Evolutionary conservation across 2,888 invertebrate genomes (phyloP).

Genomic region (Trichopria drosophilae): DNA sequence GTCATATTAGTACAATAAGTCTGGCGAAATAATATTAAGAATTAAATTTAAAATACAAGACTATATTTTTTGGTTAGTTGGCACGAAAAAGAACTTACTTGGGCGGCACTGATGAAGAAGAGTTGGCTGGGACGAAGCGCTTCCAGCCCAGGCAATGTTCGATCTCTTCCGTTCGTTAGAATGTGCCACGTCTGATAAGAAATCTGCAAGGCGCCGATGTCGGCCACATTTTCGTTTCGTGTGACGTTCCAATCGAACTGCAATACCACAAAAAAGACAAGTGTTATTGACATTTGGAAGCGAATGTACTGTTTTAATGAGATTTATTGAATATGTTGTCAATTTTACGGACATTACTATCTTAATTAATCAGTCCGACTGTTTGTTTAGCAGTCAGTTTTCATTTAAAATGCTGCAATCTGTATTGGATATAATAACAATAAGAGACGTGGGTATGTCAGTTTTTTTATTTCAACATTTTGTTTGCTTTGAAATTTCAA

Average conservation of each 20-base stretch:
- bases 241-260: constrained; percentile 63
- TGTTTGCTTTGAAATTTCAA: no score
- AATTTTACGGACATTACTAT: no score
- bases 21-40: constrained; percentile 44
- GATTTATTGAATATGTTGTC: no score
- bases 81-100: constrained; percentile 47
- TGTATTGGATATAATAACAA: no score
- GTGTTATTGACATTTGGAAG: no score
- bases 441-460: no score
- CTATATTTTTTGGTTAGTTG: not conserved
- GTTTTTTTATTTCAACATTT: no score
- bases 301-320: no score
- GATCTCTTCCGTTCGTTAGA: constrained; percentile 50
- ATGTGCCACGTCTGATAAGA: constrained; percentile 59
- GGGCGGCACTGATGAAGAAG: constrained; percentile 61
- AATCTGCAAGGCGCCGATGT: constrained; percentile 60
- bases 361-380: no score
- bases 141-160: constrained; percentile 58
- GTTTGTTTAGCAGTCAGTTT: no score
- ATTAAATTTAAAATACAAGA: constrained; percentile 1
- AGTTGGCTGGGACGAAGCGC: constrained; percentile 59
- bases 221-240: constrained; percentile 62
- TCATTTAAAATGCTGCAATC: no score
- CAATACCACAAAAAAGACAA: constrained; percentile 17
- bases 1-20: constrained; percentile 61